Evolutionary conservation across 1,140 invertebrate species (phyloP).

Genomic region (Neodiprion virginianus): DNA sequence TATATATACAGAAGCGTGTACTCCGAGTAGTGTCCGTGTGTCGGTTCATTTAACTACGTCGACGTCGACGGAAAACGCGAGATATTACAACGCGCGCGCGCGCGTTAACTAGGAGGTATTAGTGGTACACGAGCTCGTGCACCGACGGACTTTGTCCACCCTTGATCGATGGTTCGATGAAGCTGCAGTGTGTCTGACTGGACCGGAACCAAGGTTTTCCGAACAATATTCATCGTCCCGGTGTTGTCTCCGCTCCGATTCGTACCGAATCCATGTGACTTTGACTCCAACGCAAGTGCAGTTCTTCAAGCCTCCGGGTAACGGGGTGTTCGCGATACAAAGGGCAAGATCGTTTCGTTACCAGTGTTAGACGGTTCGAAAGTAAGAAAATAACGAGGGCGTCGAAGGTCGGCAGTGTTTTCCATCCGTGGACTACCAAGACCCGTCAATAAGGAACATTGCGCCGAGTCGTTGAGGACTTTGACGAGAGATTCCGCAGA

Average conservation of each 20-base stretch:
- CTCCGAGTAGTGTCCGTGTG: not conserved
- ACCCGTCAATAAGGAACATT: not conserved
- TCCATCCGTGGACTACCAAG: not conserved
- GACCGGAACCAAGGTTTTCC: too few relatives aligned
- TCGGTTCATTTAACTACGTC: not conserved
- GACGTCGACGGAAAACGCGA: not conserved
- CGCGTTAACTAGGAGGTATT: not conserved
- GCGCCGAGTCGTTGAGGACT: too few relatives aligned
- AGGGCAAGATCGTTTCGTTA: too few relatives aligned
- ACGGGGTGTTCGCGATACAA: too few relatives aligned
- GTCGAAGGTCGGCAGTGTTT: not conserved
- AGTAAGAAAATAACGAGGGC: too few relatives aligned
- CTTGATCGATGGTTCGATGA: constrained; percentile 5
- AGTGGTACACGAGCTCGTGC: not conserved
- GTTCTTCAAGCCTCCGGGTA: not conserved
- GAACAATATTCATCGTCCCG: too few relatives aligned
- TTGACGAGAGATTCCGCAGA: not conserved
- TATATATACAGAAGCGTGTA: not conserved
- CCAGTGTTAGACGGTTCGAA: too few relatives aligned
- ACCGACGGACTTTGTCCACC: constrained; percentile 1
- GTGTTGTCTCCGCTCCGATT: too few relatives aligned
- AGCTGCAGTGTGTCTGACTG: not conserved
- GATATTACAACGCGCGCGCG: not conserved
- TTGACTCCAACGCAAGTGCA: not conserved
- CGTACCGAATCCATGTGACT: too few relatives aligned